Percentiles rank a stretch among this genome's conserved stretches.
Conservation (phyloP, 1,140 invertebrate species). For the Physella acuta region DNA sequence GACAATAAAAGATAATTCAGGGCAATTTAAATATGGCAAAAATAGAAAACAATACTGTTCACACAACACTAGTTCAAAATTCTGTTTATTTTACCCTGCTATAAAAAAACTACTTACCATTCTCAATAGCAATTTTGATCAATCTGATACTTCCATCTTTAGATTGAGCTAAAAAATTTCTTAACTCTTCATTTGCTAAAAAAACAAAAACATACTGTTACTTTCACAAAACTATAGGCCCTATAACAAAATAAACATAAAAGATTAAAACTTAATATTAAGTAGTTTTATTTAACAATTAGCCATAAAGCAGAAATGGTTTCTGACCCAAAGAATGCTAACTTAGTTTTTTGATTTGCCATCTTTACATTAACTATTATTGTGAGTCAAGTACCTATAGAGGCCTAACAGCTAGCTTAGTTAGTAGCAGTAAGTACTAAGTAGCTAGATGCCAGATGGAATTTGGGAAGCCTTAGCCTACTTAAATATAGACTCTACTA, state of each 20-base stretch:
- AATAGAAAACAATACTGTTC: background rate
- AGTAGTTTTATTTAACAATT: background rate
- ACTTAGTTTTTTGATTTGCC: too few relatives aligned
- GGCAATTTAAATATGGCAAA: background rate
- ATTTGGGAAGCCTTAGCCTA: too few relatives aligned
- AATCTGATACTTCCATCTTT: slow-evolving; percentile 50
- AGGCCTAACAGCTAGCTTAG: too few relatives aligned
- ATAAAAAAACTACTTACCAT: slow-evolving; percentile 43
- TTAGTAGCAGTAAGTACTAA: too few relatives aligned
- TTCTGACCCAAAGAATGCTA: background rate
- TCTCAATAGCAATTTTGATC: slow-evolving; percentile 48
- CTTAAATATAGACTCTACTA: too few relatives aligned
- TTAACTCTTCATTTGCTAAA: slow-evolving; percentile 52
- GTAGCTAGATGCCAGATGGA: too few relatives aligned
- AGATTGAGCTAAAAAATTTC: slow-evolving; percentile 44
- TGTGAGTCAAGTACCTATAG: too few relatives aligned
- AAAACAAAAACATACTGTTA: slow-evolving; percentile 18
- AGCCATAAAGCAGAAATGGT: background rate
- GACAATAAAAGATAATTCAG: slow-evolving; percentile 2
- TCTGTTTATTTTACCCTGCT: background rate
- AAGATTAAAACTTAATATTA: background rate
- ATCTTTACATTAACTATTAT: too few relatives aligned
- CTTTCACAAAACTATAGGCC: background rate
- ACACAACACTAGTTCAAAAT: background rate
- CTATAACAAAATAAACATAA: background rate